These are phyloP conservation scores for Amphiprion ocellaris DNA, from an alignment of 2,113 vertebrate genomes.

Conservation along the genomic window DNA sequence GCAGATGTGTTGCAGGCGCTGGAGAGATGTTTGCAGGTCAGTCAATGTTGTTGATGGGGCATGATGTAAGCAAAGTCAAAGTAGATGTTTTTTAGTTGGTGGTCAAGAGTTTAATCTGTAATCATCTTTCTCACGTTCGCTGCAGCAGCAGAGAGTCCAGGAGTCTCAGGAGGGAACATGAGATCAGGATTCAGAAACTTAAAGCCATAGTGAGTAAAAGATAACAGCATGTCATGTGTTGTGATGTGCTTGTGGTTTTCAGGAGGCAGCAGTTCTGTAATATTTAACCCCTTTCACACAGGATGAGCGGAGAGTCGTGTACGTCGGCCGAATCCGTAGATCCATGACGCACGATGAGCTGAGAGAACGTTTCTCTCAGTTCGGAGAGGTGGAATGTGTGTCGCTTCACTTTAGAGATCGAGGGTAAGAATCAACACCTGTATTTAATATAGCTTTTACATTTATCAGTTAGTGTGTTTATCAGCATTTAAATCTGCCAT, in stretches of 20 bases:
- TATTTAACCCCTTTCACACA: constrained; percentile 58
- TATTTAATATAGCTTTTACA: fast-evolving
- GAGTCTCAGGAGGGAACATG: constrained; percentile 56
- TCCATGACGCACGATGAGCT: constrained; percentile 91
- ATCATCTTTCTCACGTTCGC: not conserved
- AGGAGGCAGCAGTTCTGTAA: not conserved
- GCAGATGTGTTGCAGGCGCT: not conserved
- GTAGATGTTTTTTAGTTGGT: not conserved
- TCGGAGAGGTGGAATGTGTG: constrained; percentile 93
- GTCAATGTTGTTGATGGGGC: constrained; percentile 6
- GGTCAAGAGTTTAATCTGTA: not conserved
- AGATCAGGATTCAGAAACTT: constrained; percentile 76
- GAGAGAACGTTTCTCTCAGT: constrained; percentile 91
- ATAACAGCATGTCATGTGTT: not conserved
- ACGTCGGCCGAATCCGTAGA: constrained; percentile 92
- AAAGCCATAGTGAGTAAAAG: constrained; percentile 80
- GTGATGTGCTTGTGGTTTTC: not conserved
- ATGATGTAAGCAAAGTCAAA: not conserved
- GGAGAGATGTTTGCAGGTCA: constrained; percentile 71
- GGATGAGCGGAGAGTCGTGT: constrained; percentile 95
- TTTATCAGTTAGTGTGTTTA: not conserved
- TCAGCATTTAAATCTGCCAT: not conserved
- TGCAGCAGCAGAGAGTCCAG: constrained; percentile 62
- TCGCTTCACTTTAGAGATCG: constrained; percentile 91
- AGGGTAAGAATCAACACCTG: constrained; percentile 61